Percentiles rank a stretch among this genome's conserved stretches.
phyloP scores from a whole-genome alignment of 2,797 vertebrate species.

The Gymnothorax reevesii region DNA sequence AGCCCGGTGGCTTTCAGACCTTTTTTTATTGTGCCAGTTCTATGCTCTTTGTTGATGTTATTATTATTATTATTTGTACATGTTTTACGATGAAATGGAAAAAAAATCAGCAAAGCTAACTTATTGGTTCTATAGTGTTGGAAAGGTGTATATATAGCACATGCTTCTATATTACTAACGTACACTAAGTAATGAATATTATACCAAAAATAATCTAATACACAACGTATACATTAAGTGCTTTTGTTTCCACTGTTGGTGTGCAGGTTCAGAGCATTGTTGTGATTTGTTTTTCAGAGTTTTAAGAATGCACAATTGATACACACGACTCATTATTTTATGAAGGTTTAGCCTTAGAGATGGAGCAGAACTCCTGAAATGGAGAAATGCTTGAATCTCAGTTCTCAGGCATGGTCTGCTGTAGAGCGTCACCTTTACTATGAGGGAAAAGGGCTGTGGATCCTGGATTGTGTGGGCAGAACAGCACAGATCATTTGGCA shows the following conservation, averaged over 20 bases:
- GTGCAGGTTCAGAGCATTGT: constrained; percentile 69
- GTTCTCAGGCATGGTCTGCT: constrained; percentile 52
- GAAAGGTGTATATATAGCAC: constrained; percentile 66
- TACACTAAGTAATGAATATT: constrained; percentile 75
- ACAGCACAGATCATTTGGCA: neutral
- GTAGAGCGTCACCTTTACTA: constrained; percentile 50
- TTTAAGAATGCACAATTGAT: constrained; percentile 68
- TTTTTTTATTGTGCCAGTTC: constrained; percentile 68
- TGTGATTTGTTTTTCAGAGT: constrained; percentile 61
- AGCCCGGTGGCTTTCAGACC: constrained; percentile 66
- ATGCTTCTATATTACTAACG: constrained; percentile 72
- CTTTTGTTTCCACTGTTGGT: constrained; percentile 69
- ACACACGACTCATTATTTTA: constrained; percentile 58
- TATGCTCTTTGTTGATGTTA: constrained; percentile 58
- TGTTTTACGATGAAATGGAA: constrained; percentile 53
- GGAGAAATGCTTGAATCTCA: constrained; percentile 30
- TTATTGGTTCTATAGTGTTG: constrained; percentile 66
- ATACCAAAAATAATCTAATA: constrained; percentile 76
- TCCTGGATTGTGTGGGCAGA: constrained; percentile 25
- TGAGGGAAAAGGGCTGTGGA: constrained; percentile 48
- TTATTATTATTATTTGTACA: constrained; percentile 58
- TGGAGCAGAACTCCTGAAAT: constrained; percentile 23
- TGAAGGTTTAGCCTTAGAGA: constrained; percentile 68
- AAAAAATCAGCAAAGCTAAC: constrained; percentile 55
- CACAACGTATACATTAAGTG: constrained; percentile 73